phyloP scores from a whole-genome alignment of 1,140 invertebrate species.

The Drosophila nigromelanica region DNA sequence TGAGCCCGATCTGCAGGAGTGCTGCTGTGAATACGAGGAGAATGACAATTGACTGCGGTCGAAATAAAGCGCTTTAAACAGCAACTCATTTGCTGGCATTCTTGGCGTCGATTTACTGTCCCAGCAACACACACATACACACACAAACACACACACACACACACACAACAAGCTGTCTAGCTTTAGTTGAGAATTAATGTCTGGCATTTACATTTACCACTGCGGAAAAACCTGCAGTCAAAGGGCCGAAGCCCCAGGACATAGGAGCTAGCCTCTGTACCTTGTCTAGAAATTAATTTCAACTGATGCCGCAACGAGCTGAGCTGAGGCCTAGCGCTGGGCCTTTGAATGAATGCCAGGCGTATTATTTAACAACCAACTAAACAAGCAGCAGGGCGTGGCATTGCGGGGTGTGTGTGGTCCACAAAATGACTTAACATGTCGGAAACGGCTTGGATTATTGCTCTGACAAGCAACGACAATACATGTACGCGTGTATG shows the following conservation, averaged over 20 bases:
- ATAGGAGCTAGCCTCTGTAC: slow-evolving; percentile 12
- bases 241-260: background rate
- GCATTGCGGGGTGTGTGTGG: slow-evolving; percentile 20
- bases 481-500: slow-evolving; percentile 27
- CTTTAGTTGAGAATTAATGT: slow-evolving; percentile 51
- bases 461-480: slow-evolving; percentile 58
- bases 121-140: background rate
- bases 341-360: slow-evolving; percentile 61
- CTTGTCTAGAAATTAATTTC: slow-evolving; percentile 65
- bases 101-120: slow-evolving; percentile 5
- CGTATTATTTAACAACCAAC: slow-evolving; percentile 59
- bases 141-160: too few species aligned
- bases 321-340: slow-evolving; percentile 8
- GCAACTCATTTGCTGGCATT: background rate
- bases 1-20: slow-evolving; percentile 13
- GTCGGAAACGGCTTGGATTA: slow-evolving; percentile 69
- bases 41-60: background rate
- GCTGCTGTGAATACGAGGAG: background rate
- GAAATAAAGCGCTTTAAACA: background rate
- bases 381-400: slow-evolving; percentile 14
- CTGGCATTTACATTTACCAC: slow-evolving; percentile 4
- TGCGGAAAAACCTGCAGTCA: background rate
- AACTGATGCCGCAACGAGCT: slow-evolving; percentile 52
- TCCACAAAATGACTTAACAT: slow-evolving; percentile 73
- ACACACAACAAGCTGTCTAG: background rate